These are phyloP conservation scores for Melanotaenia pygmaea DNA, from an alignment of 2,797 vertebrate species.

Conservation along the genomic window DNA sequence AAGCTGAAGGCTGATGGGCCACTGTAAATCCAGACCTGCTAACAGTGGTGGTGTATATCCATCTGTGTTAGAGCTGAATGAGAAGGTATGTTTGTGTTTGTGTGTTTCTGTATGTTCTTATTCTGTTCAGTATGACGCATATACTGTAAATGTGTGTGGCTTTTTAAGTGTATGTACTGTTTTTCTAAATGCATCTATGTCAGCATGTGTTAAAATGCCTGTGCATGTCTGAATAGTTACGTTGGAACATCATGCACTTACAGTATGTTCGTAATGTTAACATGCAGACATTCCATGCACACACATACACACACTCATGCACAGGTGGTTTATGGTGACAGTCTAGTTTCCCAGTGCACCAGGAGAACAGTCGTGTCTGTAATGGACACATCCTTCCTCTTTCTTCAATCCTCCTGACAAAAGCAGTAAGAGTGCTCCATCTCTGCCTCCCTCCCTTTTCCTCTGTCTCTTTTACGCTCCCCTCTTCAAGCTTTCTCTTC, in stretches of 20 bases:
- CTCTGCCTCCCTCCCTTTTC: conserved; percentile 37
- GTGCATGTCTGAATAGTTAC: neutral
- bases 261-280: neutral
- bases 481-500: conserved; percentile 47
- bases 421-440: conserved; percentile 61
- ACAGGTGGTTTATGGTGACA: conserved; percentile 70
- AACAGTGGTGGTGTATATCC: conserved; percentile 75
- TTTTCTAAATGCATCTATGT: conserved; percentile 1
- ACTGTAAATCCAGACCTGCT: conserved; percentile 79
- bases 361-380: conserved; percentile 63
- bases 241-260: neutral
- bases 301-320: conserved; percentile 16
- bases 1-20: conserved; percentile 77
- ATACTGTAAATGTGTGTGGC: conserved; percentile 2
- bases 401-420: conserved; percentile 71
- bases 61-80: conserved; percentile 63
- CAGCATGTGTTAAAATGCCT: conserved; percentile 4
- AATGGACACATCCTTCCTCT: conserved; percentile 73
- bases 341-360: conserved; percentile 57
- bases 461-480: conserved; percentile 23
- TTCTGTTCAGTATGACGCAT: conserved; percentile 27
- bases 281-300: conserved; percentile 1
- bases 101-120: conserved; percentile 4
- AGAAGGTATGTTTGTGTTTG: conserved; percentile 15
- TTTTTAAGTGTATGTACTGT: neutral